Evolutionary conservation across 2,113 vertebrate genomes (phyloP).

Genomic region (Zosterops borbonicus): DNA sequence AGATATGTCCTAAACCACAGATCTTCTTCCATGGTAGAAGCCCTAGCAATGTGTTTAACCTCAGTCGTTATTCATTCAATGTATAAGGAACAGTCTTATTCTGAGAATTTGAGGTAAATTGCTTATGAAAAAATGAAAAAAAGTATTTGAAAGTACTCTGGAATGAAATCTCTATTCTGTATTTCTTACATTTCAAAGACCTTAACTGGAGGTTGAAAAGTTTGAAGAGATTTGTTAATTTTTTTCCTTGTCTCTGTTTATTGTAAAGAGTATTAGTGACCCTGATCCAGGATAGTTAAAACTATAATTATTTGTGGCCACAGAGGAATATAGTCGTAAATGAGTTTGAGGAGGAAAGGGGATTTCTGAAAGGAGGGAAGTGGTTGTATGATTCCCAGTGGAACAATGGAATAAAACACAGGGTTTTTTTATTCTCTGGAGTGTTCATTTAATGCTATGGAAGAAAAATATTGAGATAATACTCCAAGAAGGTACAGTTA

Average conservation of each 20-base stretch:
- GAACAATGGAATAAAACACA: background rate
- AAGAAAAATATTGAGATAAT: background rate
- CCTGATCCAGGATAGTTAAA: background rate
- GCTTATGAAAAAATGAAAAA: too few relatives aligned
- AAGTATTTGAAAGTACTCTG: background rate
- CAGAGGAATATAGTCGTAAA: background rate
- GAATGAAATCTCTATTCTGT: background rate
- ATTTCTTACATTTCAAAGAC: background rate
- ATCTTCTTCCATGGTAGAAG: background rate
- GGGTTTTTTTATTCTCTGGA: background rate
- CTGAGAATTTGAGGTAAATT: background rate
- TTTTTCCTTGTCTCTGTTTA: background rate
- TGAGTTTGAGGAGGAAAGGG: background rate
- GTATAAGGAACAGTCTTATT: background rate
- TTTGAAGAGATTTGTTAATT: background rate
- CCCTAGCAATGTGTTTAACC: background rate
- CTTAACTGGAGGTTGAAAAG: background rate
- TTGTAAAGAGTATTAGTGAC: background rate
- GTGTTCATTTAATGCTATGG: background rate
- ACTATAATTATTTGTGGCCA: background rate
- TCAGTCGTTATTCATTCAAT: background rate
- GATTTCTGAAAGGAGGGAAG: background rate
- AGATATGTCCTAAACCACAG: background rate
- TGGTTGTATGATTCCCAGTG: background rate
- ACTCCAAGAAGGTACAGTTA: background rate